Evolutionary conservation across 2,113 vertebrate genomes (phyloP).

Genomic region (Tragelaphus buxtoni): DNA sequence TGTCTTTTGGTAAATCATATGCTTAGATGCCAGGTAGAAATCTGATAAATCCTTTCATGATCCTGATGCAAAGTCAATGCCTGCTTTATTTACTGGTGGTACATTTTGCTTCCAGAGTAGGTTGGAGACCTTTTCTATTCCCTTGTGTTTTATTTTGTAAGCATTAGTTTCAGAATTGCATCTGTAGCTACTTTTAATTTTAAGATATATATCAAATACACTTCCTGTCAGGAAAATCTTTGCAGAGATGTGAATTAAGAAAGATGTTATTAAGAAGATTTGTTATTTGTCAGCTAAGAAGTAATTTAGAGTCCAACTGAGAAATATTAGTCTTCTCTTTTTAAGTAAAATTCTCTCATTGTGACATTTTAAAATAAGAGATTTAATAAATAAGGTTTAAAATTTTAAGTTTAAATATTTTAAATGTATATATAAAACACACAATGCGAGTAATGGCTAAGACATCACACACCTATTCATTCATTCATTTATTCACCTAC

Average conservation of each 20-base stretch:
- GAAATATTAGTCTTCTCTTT: background rate
- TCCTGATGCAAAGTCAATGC: background rate
- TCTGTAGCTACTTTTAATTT: background rate
- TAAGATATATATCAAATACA: background rate
- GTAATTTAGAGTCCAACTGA: background rate
- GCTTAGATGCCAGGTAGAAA: background rate
- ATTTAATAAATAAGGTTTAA: background rate
- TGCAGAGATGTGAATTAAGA: slow-evolving; percentile 33
- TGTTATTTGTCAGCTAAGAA: slow-evolving; percentile 27
- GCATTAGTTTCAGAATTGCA: slow-evolving; percentile 42
- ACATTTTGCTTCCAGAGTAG: background rate
- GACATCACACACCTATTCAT: background rate
- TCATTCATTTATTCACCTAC: background rate
- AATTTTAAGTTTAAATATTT: background rate
- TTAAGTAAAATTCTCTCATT: slow-evolving; percentile 19
- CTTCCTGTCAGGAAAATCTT: slow-evolving; percentile 2
- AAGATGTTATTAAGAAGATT: background rate
- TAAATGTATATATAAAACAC: background rate
- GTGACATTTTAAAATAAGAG: slow-evolving; percentile 14
- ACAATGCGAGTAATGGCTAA: background rate
- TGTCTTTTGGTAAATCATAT: background rate
- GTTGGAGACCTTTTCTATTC: background rate
- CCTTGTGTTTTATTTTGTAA: background rate
- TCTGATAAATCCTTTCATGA: background rate
- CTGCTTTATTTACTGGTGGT: slow-evolving; percentile 3